These are phyloP conservation scores for mouse (Mus musculus) DNA, from an alignment of 2,113 vertebrate species.

Conservation along the genomic window DNA sequence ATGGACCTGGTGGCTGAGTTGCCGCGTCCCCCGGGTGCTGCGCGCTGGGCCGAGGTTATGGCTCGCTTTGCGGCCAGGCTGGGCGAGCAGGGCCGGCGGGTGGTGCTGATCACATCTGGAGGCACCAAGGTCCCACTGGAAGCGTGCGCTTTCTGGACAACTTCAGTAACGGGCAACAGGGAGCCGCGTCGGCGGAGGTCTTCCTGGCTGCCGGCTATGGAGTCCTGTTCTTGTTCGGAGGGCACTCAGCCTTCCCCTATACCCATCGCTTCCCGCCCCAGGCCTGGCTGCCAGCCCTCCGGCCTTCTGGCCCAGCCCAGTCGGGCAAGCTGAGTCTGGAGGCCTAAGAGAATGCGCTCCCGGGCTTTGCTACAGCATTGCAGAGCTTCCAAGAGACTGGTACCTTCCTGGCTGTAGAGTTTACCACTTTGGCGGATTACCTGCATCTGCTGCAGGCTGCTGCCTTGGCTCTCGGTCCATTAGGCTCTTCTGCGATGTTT, in stretches of 20 bases:
- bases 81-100: constrained; percentile 88
- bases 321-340: constrained; percentile 82
- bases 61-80: constrained; percentile 87
- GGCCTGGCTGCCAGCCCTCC: constrained; percentile 91
- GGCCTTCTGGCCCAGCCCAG: constrained; percentile 51
- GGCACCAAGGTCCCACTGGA: constrained; percentile 97
- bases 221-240: constrained; percentile 95
- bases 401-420: constrained; percentile 93
- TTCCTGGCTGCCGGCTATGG: constrained; percentile 92
- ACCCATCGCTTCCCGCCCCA: constrained; percentile 90
- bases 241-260: constrained; percentile 94
- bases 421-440: constrained; percentile 94
- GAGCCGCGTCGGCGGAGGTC: constrained; percentile 93
- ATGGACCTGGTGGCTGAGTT: constrained; percentile 51
- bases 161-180: constrained; percentile 96
- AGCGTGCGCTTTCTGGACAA: constrained; percentile 97
- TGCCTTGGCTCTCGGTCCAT: constrained; percentile 91
- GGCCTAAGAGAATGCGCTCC: constrained; percentile 88
- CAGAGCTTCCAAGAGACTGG: constrained; percentile 87
- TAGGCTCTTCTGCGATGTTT: constrained; percentile 97
- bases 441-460: constrained; percentile 94
- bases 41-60: constrained; percentile 86
- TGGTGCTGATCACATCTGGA: constrained; percentile 96
- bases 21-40: constrained; percentile 83
- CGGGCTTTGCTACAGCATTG: constrained; percentile 89